Conservation (phyloP, 2,113 vertebrate species). For the Henicopernis longicauda region DNA sequence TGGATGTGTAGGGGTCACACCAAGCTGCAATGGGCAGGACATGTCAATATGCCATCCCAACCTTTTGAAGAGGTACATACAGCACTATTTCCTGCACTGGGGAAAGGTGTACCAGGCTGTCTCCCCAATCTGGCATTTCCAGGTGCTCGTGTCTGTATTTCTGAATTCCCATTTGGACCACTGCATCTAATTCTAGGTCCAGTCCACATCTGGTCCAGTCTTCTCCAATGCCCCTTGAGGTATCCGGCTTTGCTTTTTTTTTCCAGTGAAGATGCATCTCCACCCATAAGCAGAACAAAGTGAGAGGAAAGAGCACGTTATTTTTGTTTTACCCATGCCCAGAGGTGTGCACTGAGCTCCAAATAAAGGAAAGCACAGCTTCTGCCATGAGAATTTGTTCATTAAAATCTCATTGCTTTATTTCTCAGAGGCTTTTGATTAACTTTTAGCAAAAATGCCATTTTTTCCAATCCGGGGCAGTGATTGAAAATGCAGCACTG, state of each 20-base stretch:
- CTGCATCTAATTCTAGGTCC: not conserved
- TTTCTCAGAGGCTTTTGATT: slow-evolving; percentile 55
- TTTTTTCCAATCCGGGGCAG: not conserved
- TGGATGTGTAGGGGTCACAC: not conserved
- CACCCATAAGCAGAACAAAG: not conserved
- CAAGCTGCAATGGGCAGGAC: not conserved
- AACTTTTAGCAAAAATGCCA: slow-evolving; percentile 8
- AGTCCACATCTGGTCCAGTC: not conserved
- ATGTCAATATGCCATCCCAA: not conserved
- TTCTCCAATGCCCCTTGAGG: not conserved
- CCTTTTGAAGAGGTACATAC: not conserved
- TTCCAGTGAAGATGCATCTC: not conserved
- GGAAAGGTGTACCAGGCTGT: not conserved
- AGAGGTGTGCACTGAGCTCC: not conserved
- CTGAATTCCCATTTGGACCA: not conserved
- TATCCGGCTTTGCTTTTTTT: not conserved
- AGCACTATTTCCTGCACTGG: not conserved
- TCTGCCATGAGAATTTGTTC: slow-evolving; percentile 36
- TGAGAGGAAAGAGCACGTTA: not conserved
- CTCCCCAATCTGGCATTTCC: not conserved
- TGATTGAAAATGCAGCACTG: slow-evolving; percentile 6
- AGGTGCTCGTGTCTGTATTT: not conserved
- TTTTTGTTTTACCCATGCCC: slow-evolving; percentile 8
- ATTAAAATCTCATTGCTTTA: slow-evolving; percentile 56
- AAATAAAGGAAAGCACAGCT: not conserved